phyloP scores from a whole-genome alignment of 2,888 invertebrate genomes.

The Tinea pellionella region DNA sequence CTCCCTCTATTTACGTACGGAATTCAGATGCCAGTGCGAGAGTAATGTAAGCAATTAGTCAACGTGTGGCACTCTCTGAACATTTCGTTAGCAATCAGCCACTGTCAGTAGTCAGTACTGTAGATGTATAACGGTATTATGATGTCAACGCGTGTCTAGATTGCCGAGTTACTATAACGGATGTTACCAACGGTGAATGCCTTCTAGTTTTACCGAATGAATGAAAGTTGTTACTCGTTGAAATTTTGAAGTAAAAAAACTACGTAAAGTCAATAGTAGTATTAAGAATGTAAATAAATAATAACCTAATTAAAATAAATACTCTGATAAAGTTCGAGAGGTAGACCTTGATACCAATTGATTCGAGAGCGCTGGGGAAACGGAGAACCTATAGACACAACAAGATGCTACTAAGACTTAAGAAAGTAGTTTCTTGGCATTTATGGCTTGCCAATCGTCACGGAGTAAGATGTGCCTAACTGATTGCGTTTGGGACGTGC shows the following conservation, averaged over 20 bases:
- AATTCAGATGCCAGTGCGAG: conserved; percentile 33
- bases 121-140: neutral
- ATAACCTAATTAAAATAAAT: too few relatives aligned
- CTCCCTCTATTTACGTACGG: conserved; percentile 50
- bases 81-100: neutral
- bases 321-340: neutral
- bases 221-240: neutral
- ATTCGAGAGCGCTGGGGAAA: conserved; percentile 7
- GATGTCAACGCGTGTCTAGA: neutral
- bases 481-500: neutral
- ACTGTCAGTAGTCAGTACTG: neutral
- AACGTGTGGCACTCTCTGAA: conserved; percentile 29
- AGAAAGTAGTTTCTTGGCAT: neutral
- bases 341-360: conserved; percentile 25
- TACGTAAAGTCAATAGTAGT: too few relatives aligned
- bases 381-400: neutral
- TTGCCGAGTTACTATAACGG: conserved; percentile 1
- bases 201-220: neutral
- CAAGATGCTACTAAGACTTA: too few relatives aligned
- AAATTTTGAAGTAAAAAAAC: too few relatives aligned
- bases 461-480: neutral
- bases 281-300: too few relatives aligned
- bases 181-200: neutral
- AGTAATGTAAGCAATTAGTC: conserved; percentile 60
- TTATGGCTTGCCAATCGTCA: neutral